Percentiles rank a stretch among this genome's conserved stretches.
phyloP scores from a whole-genome alignment of 2,797 vertebrate species.

The Hemibagrus guttatus region DNA sequence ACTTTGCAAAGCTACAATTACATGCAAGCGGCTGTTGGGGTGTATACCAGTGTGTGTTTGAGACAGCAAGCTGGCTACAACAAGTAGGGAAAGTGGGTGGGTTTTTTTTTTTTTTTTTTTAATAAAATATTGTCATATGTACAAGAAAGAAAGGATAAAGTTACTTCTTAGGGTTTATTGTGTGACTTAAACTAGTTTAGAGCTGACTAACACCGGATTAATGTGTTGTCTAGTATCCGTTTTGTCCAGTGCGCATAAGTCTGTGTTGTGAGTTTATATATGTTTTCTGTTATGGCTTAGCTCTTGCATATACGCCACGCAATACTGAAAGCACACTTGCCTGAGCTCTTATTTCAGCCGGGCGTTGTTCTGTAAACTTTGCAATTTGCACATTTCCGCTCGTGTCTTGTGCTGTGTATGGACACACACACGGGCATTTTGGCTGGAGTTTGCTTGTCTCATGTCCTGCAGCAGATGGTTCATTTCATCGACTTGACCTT shows the following conservation, averaged over 20 bases:
- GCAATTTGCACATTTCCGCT: conserved; percentile 58
- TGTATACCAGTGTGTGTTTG: neutral
- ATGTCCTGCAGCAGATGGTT: neutral
- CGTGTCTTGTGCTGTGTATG: neutral
- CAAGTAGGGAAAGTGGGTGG: neutral
- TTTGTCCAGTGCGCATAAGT: neutral
- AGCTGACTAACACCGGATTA: neutral
- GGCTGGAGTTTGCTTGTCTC: neutral
- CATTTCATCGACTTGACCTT: neutral
- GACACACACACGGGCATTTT: neutral
- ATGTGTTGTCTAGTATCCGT: neutral
- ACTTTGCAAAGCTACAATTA: neutral
- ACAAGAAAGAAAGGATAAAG: neutral
- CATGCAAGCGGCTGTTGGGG: neutral
- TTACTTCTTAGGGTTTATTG: neutral
- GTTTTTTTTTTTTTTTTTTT: too few species aligned
- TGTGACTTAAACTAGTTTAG: neutral
- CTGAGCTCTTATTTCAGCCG: conserved; percentile 34
- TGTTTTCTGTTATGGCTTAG: neutral
- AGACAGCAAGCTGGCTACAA: neutral
- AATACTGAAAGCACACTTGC: conserved; percentile 31
- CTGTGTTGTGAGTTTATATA: neutral
- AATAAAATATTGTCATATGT: neutral
- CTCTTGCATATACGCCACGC: conserved; percentile 1
- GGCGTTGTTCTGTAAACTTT: conserved; percentile 53